A percentile compares a stretch with the other conserved stretches of the same genome.
These are phyloP conservation scores for Etheostoma perlongum DNA, from an alignment of 2,797 vertebrate species.

Conservation along the genomic window DNA sequence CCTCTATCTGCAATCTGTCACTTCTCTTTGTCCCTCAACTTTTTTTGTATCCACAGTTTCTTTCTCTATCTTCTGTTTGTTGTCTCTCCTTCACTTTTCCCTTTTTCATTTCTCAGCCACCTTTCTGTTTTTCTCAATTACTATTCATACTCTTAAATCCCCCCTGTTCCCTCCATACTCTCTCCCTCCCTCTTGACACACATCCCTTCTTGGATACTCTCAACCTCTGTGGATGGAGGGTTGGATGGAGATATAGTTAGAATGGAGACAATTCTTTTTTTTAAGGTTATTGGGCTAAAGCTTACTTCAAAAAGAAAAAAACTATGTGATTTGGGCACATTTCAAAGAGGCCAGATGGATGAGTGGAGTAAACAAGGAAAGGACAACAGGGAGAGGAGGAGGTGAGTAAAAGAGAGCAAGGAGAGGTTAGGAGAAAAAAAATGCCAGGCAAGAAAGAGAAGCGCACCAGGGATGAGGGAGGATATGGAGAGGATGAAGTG, in stretches of 20 bases:
- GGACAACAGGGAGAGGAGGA: conserved; percentile 45
- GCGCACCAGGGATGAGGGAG: conserved; percentile 33
- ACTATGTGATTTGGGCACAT: not conserved
- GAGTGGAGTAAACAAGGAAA: conserved; percentile 46
- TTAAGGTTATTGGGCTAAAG: conserved; percentile 2
- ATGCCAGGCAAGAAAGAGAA: conserved; percentile 15
- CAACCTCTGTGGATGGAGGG: conserved; percentile 4
- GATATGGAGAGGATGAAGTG: conserved; percentile 51
- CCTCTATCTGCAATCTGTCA: conserved; percentile 53
- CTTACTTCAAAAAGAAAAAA: not conserved
- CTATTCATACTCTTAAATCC: not conserved
- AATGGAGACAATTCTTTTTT: conserved; percentile 3
- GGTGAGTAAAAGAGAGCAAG: conserved; percentile 18
- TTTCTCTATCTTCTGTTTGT: not conserved
- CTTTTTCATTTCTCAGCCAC: not conserved
- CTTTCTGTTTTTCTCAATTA: conserved; percentile 10
- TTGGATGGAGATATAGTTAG: not conserved
- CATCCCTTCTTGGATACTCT: not conserved
- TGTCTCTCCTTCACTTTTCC: conserved; percentile 1
- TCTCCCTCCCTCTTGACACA: not conserved
- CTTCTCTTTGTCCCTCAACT: conserved; percentile 23
- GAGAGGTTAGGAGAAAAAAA: conserved; percentile 21
- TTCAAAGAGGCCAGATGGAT: conserved; percentile 34
- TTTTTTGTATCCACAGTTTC: conserved; percentile 13
- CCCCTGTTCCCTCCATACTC: not conserved